phyloP scores from a whole-genome alignment of 1,140 invertebrate genomes.

The Monomorium pharaonis region DNA sequence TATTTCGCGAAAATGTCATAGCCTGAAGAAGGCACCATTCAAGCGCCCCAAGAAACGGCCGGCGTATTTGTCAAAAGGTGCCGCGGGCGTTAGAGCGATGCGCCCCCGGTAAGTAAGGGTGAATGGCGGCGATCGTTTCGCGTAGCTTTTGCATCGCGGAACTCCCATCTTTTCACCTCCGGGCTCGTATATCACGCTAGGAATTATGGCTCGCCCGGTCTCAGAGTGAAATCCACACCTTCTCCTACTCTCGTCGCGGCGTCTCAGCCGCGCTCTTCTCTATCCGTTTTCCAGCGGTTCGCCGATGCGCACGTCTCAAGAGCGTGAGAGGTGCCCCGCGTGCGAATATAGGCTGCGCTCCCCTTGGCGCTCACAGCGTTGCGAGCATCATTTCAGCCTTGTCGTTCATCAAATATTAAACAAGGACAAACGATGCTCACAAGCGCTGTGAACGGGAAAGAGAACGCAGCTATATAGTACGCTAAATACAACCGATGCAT shows the following conservation, averaged over 20 bases:
- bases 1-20: constrained; percentile 47
- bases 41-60: constrained; percentile 35
- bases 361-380: too few species aligned
- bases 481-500: not conserved
- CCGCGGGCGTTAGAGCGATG: constrained; percentile 60
- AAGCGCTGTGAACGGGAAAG: too few species aligned
- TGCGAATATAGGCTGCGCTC: not conserved
- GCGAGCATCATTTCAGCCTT: too few species aligned
- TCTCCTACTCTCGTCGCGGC: not conserved
- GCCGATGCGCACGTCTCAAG: too few species aligned
- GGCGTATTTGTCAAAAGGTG: constrained; percentile 67
- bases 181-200: constrained; percentile 68
- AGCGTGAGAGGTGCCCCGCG: not conserved
- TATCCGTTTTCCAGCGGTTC: not conserved
- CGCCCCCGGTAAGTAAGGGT: not conserved
- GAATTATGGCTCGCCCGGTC: constrained; percentile 70
- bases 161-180: constrained; percentile 57
- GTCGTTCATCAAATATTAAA: too few species aligned
- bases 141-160: constrained; percentile 70
- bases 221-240: constrained; percentile 65
- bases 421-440: too few species aligned
- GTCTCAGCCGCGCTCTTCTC: not conserved
- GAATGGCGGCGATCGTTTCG: constrained; percentile 65
- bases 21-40: constrained; percentile 67
- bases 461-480: too few species aligned